Evolutionary conservation across 2,797 vertebrate species (phyloP).

Genomic region (Mus minutoides): DNA sequence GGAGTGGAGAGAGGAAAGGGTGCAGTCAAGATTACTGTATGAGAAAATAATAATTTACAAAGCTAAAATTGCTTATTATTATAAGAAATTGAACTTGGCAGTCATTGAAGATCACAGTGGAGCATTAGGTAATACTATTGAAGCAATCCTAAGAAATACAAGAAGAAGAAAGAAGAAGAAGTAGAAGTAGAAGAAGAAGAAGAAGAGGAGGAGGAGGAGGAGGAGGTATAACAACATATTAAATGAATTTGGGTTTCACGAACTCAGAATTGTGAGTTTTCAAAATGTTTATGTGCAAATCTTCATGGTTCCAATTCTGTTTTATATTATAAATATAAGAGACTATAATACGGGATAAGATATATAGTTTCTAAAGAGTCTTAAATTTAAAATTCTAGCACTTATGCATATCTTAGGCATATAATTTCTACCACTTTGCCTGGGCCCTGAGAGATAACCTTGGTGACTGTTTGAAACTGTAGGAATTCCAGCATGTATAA

Average conservation of each 20-base stretch:
- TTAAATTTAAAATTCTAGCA: background rate
- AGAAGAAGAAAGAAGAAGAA: too few species aligned
- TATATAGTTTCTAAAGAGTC: background rate
- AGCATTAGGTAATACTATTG: background rate
- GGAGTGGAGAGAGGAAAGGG: background rate
- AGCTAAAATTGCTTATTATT: background rate
- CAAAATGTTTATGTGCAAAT: background rate
- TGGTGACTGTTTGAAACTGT: background rate
- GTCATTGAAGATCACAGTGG: background rate
- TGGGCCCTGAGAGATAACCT: background rate
- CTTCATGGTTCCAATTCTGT: background rate
- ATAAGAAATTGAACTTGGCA: background rate
- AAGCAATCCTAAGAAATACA: background rate
- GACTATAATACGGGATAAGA: background rate
- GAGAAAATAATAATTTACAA: background rate
- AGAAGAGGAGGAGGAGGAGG: too few species aligned
- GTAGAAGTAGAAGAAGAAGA: background rate
- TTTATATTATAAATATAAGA: constrained; percentile 8
- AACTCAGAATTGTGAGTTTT: constrained; percentile 34
- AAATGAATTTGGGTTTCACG: background rate
- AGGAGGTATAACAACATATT: background rate
- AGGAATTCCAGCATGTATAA: background rate
- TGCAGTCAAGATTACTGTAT: background rate
- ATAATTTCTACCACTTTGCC: background rate
- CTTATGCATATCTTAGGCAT: background rate